phyloP scores from a whole-genome alignment of 2,888 invertebrate genomes.

The Teinopalpus imperialis region DNA sequence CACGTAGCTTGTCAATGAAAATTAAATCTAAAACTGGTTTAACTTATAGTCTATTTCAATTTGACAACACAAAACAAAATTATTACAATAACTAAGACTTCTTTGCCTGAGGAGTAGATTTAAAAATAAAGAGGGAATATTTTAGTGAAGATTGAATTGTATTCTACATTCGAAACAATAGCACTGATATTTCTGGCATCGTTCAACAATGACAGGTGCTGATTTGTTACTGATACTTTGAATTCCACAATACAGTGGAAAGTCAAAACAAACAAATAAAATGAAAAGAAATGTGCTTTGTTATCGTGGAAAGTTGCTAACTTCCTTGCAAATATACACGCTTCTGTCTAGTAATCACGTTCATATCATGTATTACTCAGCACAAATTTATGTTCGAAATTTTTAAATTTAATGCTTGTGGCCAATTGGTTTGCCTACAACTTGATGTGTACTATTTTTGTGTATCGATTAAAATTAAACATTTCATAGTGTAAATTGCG shows the following conservation, averaged over 20 bases:
- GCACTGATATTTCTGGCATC: constrained; percentile 46
- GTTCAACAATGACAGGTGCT: constrained; percentile 64
- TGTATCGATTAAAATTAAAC: too few relatives aligned
- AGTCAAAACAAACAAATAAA: constrained; percentile 67
- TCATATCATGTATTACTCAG: constrained; percentile 49
- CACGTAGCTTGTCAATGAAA: background rate
- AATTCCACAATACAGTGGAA: constrained; percentile 60
- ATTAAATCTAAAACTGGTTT: background rate
- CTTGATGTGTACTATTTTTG: too few relatives aligned
- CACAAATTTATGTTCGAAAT: constrained; percentile 41
- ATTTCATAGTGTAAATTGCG: too few relatives aligned
- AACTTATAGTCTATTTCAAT: background rate
- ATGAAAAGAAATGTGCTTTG: constrained; percentile 52
- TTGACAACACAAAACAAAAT: too few relatives aligned
- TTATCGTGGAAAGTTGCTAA: constrained; percentile 48
- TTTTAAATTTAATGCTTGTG: too few relatives aligned
- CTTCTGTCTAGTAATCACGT: constrained; percentile 46
- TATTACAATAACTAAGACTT: constrained; percentile 18
- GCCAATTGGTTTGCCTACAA: too few relatives aligned
- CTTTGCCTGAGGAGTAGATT: constrained; percentile 1
- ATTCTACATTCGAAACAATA: constrained; percentile 65
- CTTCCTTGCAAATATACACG: constrained; percentile 54
- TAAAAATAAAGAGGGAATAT: constrained; percentile 18
- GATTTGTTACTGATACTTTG: constrained; percentile 65
- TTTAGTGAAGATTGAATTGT: constrained; percentile 62